phyloP scores from a whole-genome alignment of 1,140 invertebrate species.

The Pseudomyrmex cubaensis region DNA sequence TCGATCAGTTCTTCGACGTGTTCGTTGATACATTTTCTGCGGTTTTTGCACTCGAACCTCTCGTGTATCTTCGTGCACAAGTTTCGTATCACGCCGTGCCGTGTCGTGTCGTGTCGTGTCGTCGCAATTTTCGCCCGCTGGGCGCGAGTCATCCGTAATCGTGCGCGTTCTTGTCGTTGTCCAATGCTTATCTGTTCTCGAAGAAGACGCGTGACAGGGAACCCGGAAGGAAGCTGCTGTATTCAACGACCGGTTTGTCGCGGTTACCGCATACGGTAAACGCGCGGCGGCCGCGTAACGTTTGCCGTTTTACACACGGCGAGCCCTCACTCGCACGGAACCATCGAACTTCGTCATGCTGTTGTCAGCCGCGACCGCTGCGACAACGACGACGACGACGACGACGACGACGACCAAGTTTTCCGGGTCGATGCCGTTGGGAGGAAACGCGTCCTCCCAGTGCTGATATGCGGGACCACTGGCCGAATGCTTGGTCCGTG shows the following conservation, averaged over 20 bases:
- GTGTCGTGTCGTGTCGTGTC: slow-evolving; percentile 17
- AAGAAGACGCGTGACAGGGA: not conserved
- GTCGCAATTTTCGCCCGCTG: not conserved
- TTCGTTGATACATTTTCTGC: not conserved
- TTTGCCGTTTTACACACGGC: slow-evolving; percentile 7
- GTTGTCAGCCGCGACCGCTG: slow-evolving; percentile 44
- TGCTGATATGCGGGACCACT: slow-evolving; percentile 72
- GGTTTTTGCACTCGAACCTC: not conserved
- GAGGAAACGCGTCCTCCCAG: slow-evolving; percentile 39
- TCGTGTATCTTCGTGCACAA: not conserved
- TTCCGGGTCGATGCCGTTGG: not conserved
- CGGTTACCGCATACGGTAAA: not conserved
- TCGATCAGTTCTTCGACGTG: not conserved
- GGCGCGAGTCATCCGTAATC: not conserved
- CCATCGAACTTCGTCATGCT: slow-evolving; percentile 67
- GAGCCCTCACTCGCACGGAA: not conserved
- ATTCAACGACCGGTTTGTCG: not conserved
- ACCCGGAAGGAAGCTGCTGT: not conserved
- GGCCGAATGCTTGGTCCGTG: slow-evolving; percentile 44
- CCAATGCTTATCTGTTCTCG: not conserved
- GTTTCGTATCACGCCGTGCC: slow-evolving; percentile 4
- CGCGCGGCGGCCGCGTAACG: not conserved
- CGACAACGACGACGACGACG: slow-evolving; percentile 55
- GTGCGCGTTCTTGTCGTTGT: not conserved
- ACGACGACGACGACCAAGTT: slow-evolving; percentile 52